phyloP scores from a whole-genome alignment of 2,797 vertebrate species.

The Rhynchotus rufescens region DNA sequence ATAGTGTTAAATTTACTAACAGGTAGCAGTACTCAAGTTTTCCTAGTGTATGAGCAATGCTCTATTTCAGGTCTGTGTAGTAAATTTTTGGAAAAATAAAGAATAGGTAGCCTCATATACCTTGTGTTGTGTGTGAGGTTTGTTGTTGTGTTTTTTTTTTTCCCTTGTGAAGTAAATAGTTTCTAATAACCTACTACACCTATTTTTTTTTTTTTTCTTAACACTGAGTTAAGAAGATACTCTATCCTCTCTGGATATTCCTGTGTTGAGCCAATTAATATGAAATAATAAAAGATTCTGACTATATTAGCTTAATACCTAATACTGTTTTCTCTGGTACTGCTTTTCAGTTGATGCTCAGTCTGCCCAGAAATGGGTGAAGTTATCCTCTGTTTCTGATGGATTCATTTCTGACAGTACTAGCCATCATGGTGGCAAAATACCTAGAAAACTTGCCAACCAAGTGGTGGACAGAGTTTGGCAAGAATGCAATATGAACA shows the following conservation, averaged over 20 bases:
- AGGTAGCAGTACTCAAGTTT: neutral
- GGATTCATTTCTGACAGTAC: conserved; percentile 91
- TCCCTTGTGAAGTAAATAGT: neutral
- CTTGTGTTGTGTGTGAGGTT: no score
- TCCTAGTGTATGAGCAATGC: neutral
- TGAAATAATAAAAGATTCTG: neutral
- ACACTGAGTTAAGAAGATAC: neutral
- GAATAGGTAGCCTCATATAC: neutral
- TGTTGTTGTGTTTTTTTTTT: neutral
- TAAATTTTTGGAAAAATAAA: neutral
- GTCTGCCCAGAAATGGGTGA: conserved; percentile 94
- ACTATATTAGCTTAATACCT: neutral
- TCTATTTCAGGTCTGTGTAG: neutral
- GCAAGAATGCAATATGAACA: conserved; percentile 99
- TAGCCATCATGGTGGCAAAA: conserved; percentile 95
- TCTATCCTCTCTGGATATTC: neutral
- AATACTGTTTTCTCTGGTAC: conserved; percentile 13
- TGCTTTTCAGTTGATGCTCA: conserved; percentile 90
- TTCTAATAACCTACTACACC: neutral
- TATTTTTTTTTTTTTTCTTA: neutral
- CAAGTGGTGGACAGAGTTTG: conserved; percentile 95
- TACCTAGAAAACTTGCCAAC: conserved; percentile 92
- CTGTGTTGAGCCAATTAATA: neutral
- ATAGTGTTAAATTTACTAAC: neutral
- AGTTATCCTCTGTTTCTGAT: conserved; percentile 89